A percentile compares a stretch with the other conserved stretches of the same genome.
phyloP scores from a whole-genome alignment of 2,888 invertebrate species.

The Perizoma flavofasciatum region DNA sequence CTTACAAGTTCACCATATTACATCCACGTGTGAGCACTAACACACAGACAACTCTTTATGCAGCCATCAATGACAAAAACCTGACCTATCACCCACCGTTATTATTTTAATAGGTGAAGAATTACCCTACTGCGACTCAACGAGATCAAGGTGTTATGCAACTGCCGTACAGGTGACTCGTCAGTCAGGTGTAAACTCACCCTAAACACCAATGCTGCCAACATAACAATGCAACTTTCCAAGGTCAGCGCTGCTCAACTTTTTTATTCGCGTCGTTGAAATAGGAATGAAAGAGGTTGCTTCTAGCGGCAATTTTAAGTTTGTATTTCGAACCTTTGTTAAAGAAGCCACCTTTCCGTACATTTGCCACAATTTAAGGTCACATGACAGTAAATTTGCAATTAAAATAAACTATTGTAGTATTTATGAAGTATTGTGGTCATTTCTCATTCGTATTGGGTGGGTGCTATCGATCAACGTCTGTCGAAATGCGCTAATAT shows the following conservation, averaged over 20 bases:
- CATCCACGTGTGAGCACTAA: conserved; percentile 53
- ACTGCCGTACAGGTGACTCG: conserved; percentile 68
- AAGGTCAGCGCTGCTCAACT: conserved; percentile 21
- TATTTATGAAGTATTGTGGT: conserved; percentile 21
- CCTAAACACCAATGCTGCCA: conserved; percentile 47
- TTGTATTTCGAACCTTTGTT: conserved; percentile 38
- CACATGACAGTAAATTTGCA: conserved; percentile 53
- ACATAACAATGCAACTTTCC: conserved; percentile 25
- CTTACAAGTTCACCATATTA: conserved; percentile 40
- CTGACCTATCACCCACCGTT: conserved; percentile 64
- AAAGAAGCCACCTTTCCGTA: conserved; percentile 38
- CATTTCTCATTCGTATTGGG: conserved; percentile 26
- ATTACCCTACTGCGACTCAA: conserved; percentile 48
- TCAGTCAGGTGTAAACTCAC: conserved; percentile 66
- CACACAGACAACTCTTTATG: conserved; percentile 72
- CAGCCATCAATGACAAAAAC: conserved; percentile 62
- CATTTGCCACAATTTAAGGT: conserved; percentile 42
- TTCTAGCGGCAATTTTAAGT: conserved; percentile 21
- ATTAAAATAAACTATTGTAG: conserved; percentile 49
- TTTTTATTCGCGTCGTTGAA: conserved; percentile 18
- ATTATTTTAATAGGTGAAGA: conserved; percentile 50
- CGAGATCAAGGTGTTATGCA: conserved; percentile 64
- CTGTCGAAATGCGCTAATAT: conserved; percentile 30
- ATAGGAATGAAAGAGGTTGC: conserved; percentile 23
- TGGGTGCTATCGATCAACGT: conserved; percentile 31